Percentiles rank a stretch among this genome's conserved stretches.
Conservation (phyloP, 2,888 invertebrate genomes). For the Quadriops clusia region DNA sequence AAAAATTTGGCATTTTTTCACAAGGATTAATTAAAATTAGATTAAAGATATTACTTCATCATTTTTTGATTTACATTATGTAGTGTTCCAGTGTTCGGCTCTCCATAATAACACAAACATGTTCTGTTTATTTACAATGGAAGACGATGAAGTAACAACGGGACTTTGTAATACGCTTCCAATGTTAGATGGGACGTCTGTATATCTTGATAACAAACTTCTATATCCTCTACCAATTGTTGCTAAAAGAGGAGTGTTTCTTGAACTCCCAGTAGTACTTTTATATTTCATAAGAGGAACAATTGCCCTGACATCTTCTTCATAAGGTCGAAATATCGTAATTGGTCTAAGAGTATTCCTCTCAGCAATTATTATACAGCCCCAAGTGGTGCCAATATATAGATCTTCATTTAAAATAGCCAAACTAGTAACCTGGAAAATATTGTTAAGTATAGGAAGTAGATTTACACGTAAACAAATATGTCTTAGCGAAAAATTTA, state of each 20-base stretch:
- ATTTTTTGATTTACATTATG: constrained; percentile 23
- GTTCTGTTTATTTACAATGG: constrained; percentile 28
- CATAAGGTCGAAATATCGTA: constrained; percentile 85
- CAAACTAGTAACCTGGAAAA: constrained; percentile 64
- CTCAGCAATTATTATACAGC: constrained; percentile 85
- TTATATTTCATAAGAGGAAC: constrained; percentile 42
- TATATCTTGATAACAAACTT: constrained; percentile 55
- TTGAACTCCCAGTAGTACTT: constrained; percentile 33
- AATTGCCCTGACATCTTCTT: constrained; percentile 62
- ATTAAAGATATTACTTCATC: too few relatives aligned
- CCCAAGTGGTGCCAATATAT: constrained; percentile 91
- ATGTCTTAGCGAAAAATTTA: too few relatives aligned
- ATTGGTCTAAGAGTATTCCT: constrained; percentile 68
- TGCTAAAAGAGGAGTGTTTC: constrained; percentile 47
- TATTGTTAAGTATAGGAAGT: too few relatives aligned
- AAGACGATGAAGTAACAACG: constrained; percentile 18
- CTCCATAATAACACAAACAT: constrained; percentile 62
- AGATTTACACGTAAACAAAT: too few relatives aligned
- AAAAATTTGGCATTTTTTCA: too few relatives aligned
- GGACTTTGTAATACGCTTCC: constrained; percentile 33
- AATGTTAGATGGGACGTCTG: constrained; percentile 39
- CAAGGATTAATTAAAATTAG: too few relatives aligned
- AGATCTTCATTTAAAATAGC: constrained; percentile 56
- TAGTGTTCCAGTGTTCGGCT: constrained; percentile 54
- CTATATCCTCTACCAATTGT: constrained; percentile 79